These are phyloP conservation scores for Drosophila nr. medialis DNA, from an alignment of 2,888 invertebrate species.

Conservation along the genomic window DNA sequence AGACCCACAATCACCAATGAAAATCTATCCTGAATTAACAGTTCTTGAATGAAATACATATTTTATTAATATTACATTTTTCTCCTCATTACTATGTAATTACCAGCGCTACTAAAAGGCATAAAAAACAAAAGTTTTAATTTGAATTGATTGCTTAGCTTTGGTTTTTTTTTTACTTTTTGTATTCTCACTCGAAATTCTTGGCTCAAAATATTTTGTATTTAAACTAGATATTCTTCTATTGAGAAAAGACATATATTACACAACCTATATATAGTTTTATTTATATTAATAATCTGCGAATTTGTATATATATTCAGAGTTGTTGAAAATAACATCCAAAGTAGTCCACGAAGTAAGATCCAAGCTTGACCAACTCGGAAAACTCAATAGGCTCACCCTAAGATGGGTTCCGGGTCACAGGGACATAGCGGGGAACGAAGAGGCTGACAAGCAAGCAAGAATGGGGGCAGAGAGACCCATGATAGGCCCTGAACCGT, in stretches of 20 bases:
- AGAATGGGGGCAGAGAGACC: no score
- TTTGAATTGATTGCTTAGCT: not conserved
- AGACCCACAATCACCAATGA: not conserved
- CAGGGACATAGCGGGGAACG: no score
- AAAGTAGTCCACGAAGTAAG: no score
- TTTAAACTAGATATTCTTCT: not conserved
- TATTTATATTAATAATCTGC: not conserved
- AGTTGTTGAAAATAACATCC: no score
- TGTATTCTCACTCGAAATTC: not conserved
- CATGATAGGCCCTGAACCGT: no score
- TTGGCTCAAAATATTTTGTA: not conserved
- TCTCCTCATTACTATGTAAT: not conserved
- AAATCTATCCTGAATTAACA: not conserved
- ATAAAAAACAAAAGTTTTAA: not conserved
- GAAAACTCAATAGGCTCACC: no score
- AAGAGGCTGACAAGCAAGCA: no score
- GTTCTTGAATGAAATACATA: not conserved
- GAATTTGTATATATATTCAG: not conserved
- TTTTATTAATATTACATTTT: not conserved
- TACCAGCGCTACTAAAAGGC: not conserved
- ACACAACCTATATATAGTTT: not conserved
- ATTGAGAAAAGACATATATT: accelerated
- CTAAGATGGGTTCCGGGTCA: no score
- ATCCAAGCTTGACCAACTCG: no score
- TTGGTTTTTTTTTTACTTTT: not conserved